Base-by-base conservation (phyloP, 2,888 invertebrate species). In the Dyspetes luteomarginatus region DNA sequence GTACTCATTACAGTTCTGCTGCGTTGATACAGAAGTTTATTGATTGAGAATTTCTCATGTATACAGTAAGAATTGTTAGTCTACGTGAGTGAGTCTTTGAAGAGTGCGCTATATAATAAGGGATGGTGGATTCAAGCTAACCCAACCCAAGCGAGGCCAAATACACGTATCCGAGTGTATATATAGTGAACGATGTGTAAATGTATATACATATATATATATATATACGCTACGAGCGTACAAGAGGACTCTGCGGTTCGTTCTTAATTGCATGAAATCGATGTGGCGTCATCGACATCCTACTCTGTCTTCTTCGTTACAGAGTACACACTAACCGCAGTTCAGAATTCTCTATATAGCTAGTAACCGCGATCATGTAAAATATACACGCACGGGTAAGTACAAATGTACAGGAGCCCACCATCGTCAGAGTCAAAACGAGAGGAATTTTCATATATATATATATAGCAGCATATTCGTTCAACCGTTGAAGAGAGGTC, bases 241-340 rank as follows among this genome's bases (percentile, higher is more conserved):
- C 26, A 24, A 9, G 55, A 28, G 30, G 28, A 28, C 30, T 56
- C 41, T 48, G 56, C 48, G 41, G 36, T 30, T 24, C n/a, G 24
- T 43, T 67, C 67, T 67, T 75, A 75, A 75, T 75, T 75, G 60
- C 50, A 67, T 48, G 58, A 75, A 75, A 75, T 75, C 67, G 48
- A 68, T 60, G 62, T 68, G 50, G 36, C 67, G 60, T 73, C 68
- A 73, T 68, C 28, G 55, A 68, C 36, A 60, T 62, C 15, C 68
- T 62, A 36, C 30, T 62, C 36, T 19, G 24, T 68, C 55, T 48
- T 41, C 55, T 68, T n/a, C 48, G 17, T 58, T 43, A 60, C 50
- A 36, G 30, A 9, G 30, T 24, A 62, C 43, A 41, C 60, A 43
- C 62, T 26, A 69, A 62, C 48, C 43, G 62, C 62, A 43, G 58